phyloP scores from a whole-genome alignment of 2,113 vertebrate genomes.

The Saguinus midas region DNA sequence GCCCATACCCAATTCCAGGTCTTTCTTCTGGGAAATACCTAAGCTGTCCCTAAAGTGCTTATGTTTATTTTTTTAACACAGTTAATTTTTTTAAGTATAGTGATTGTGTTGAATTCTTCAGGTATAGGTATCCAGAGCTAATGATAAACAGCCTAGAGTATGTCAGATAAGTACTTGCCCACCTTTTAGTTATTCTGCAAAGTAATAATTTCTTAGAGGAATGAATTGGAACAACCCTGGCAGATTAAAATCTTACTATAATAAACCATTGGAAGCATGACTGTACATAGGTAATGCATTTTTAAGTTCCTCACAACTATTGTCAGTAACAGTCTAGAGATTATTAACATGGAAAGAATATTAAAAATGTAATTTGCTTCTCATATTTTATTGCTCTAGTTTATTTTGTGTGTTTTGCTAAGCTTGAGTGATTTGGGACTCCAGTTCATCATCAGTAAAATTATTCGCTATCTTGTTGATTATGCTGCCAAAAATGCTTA shows the following conservation, averaged over 20 bases:
- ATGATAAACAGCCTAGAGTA: neutral
- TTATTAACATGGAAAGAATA: conserved; percentile 53
- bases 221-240: neutral
- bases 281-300: conserved; percentile 12
- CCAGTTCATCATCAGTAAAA: neutral
- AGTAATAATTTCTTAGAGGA: neutral
- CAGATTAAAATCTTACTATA: conserved; percentile 33
- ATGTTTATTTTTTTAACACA: neutral
- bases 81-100: neutral
- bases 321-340: conserved; percentile 29
- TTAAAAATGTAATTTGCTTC: conserved; percentile 46
- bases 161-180: neutral
- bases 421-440: neutral
- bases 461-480: neutral
- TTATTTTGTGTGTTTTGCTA: conserved; percentile 47
- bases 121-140: neutral
- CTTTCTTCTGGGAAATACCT: neutral
- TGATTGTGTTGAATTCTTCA: neutral
- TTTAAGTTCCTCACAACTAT: conserved; percentile 35
- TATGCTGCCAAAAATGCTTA: neutral
- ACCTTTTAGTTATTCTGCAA: conserved; percentile 27
- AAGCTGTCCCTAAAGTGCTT: neutral
- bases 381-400: conserved; percentile 24
- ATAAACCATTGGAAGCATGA: neutral
- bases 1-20: neutral